Evolutionary conservation across 2,797 vertebrate genomes (phyloP), one percentile per base, ranked within the genome.

Genomic region (Tokudaia muenninki): DNA sequence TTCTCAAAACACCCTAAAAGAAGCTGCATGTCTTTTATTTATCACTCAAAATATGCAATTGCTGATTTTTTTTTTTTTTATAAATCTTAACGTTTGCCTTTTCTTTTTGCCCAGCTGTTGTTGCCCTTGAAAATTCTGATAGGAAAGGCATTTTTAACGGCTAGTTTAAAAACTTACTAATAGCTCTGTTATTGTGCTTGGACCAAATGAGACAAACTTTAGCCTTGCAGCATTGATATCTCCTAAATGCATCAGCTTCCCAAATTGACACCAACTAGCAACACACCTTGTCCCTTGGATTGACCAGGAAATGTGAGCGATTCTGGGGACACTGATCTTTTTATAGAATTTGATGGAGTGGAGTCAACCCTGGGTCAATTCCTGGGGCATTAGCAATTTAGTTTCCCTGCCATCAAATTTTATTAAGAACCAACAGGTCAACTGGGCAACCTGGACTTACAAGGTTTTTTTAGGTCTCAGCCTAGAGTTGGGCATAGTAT

Each of bases 141-240:
- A 90, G 13, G 52, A 97, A 97, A 97, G 90, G 21, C n/a, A 97
- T 59, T 92, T 98, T 96, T 95, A 98, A 98, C 65, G 97, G 94
- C 94, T 97, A 97, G 94, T 75, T 97, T 29, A 97, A 98, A 98
- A 97, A 26, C 94, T 97, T 86, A 70, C 92, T 91, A 94, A 98
- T 44, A 79, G 0, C 34, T 92, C 67, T 24, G 12, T 72, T 80
- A 50, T 96, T 72, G 22, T 83, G 81, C 78, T 89, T 79, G 41
- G 78, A n/a, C 47, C 65, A 82, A 97, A 87, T 11, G 78, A 96
- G 84, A 80, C 91, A 96, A 91, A 96, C 37, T 88, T 90, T 79
- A 93, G 80, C 47, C 52, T 78, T 94, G 41, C 37, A 92, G 75
- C 81, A 95, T 95, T 97, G 96, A 31, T 37, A 55, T 84, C 67